Evolutionary conservation across 2,113 vertebrate genomes (phyloP).

Genomic region (Urocynchramus pylzowi): DNA sequence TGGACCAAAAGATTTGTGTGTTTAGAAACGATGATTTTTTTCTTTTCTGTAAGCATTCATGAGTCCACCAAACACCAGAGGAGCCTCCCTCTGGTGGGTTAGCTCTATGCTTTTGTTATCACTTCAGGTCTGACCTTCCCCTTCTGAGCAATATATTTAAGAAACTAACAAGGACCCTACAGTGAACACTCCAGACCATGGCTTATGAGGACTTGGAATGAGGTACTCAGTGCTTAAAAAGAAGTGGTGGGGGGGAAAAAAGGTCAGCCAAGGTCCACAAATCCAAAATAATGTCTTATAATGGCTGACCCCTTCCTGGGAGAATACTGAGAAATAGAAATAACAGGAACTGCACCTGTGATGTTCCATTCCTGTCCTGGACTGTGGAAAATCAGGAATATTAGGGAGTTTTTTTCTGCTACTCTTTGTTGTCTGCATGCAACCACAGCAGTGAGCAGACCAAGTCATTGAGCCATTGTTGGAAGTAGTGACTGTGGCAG

Average conservation of each 20-base stretch:
- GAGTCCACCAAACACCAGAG: neutral
- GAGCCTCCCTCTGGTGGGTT: neutral
- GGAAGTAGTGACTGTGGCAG: neutral
- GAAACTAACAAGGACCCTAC: neutral
- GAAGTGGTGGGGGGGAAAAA: neutral
- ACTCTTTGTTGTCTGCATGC: neutral
- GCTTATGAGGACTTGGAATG: neutral
- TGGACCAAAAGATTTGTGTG: neutral
- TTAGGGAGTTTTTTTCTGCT: neutral
- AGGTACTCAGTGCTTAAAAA: neutral
- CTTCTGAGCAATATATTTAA: neutral
- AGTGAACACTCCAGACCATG: fast-evolving
- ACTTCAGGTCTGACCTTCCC: neutral
- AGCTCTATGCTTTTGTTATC: neutral
- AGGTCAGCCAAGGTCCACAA: neutral
- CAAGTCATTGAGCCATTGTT: neutral
- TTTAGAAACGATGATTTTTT: neutral
- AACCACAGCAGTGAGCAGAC: neutral
- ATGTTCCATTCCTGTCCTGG: neutral
- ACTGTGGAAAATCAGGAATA: neutral
- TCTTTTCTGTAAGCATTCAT: neutral
- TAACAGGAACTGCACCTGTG: neutral
- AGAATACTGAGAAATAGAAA: neutral
- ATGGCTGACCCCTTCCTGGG: neutral
- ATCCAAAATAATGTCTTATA: neutral